Percentiles rank a stretch among this genome's conserved stretches.
Evolutionary conservation across 2,888 invertebrate genomes (phyloP).

Genomic region (Metopia argyrocephala): DNA sequence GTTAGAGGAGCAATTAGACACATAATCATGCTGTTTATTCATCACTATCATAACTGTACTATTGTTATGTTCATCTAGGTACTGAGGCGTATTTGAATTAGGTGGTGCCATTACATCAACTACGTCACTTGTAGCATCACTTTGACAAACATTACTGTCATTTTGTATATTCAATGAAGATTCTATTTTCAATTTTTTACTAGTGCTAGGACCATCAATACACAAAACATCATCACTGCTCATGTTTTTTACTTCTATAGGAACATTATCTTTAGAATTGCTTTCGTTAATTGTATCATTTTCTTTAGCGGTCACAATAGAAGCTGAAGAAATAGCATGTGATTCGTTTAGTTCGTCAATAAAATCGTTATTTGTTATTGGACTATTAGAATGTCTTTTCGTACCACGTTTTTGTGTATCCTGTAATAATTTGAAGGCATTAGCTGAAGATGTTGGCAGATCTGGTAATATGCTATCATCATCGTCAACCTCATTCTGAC

Average conservation of each 20-base stretch:
- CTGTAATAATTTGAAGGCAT: slow-evolving; percentile 65
- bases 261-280: slow-evolving; percentile 55
- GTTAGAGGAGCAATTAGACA: slow-evolving; percentile 30
- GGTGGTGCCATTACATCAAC: slow-evolving; percentile 8
- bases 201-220: slow-evolving; percentile 65
- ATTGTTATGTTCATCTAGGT: slow-evolving; percentile 44
- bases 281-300: slow-evolving; percentile 26
- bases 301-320: slow-evolving; percentile 9
- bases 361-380: slow-evolving; percentile 58
- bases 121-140: slow-evolving; percentile 18
- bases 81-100: slow-evolving; percentile 25
- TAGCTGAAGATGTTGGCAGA: slow-evolving; percentile 58
- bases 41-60: slow-evolving; percentile 27
- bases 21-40: slow-evolving; percentile 38
- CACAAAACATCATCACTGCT: slow-evolving; percentile 55
- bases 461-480: slow-evolving; percentile 52
- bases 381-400: slow-evolving; percentile 71
- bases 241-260: slow-evolving; percentile 53
- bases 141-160: slow-evolving; percentile 41
- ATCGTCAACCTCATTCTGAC: slow-evolving; percentile 47
- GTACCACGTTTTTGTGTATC: slow-evolving; percentile 69
- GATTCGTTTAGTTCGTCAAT: slow-evolving; percentile 63
- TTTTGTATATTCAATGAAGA: slow-evolving; percentile 4
- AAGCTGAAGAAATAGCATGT: background rate
- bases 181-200: slow-evolving; percentile 71